These are phyloP conservation scores for Cottoperca gobio DNA, from an alignment of 2,797 vertebrate genomes.

Conservation along the genomic window DNA sequence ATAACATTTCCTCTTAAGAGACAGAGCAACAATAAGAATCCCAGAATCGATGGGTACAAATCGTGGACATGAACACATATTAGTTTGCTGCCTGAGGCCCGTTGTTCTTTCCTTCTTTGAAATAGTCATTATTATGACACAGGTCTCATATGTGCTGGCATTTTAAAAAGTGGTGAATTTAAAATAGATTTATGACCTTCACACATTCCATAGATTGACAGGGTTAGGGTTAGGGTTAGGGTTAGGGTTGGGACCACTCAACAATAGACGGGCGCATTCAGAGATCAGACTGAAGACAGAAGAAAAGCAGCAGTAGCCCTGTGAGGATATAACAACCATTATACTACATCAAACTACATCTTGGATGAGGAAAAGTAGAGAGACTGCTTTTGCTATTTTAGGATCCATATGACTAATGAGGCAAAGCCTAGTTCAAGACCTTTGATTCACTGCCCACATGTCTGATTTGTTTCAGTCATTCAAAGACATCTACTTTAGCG, in stretches of 20 bases:
- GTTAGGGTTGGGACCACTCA: neutral
- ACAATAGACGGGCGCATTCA: neutral
- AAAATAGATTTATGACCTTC: neutral
- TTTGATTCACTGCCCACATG: neutral
- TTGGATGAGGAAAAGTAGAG: neutral
- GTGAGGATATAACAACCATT: neutral
- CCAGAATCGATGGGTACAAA: too few relatives aligned
- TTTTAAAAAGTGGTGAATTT: neutral
- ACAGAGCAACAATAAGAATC: too few relatives aligned
- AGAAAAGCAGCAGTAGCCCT: neutral
- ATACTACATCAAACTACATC: neutral
- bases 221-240: too few relatives aligned
- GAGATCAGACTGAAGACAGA: neutral
- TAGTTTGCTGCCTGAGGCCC: too few relatives aligned
- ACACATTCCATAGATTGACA: slow-evolving; percentile 9
- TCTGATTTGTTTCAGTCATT: slow-evolving; percentile 8
- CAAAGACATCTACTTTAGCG: neutral
- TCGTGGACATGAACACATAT: too few relatives aligned
- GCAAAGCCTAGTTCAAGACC: neutral
- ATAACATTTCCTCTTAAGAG: too few relatives aligned
- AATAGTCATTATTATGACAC: neutral
- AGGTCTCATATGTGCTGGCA: neutral
- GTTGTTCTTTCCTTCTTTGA: neutral
- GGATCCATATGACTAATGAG: neutral
- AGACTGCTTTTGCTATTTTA: neutral